Evolutionary conservation across 2,113 vertebrate genomes (phyloP), one percentile per base, ranked within the genome.

Genomic region (Ceyx margarethae): DNA sequence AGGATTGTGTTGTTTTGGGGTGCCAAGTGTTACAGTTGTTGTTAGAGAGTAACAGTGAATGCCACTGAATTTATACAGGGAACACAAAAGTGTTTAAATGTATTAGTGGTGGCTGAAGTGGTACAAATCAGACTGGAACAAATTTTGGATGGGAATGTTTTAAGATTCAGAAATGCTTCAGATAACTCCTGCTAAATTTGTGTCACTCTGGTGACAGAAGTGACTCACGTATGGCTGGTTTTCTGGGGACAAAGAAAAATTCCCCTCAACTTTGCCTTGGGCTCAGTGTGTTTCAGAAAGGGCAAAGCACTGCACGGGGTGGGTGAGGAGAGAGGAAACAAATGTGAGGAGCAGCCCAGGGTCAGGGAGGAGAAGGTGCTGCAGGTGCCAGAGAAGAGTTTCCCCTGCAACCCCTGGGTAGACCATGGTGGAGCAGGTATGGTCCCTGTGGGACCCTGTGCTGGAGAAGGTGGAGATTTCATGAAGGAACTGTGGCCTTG

Each of bases 221-320:
- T 58, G 40, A 54, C n/a, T 71, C 2, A 1, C 33, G 4, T 56
- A 4, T 54, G 20, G 29, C 17, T 92, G 51, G 3, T 61, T 84
- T 91, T 75, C 31, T 54, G 23, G 28, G 28, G 19, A 66, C 2
- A 7, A 76, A 85, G 60, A 84, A 73, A 73, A 57, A 53, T 75
- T 75, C 19, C 7, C 23, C 28, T 78, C 0, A 0, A 16, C 20
- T 88, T 85, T 1, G 2, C n/a, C 16, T 79, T 83, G 29, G 26
- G 40, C 35, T 2, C 1, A 5, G 18, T 8, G 8, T 8, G 2
- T 29, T 51, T 54, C 43, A 28, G 58, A 37, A 54, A 21, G 68
- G 40, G 54, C 19, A 64, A 22, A 54, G 58, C 43, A 7, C 33
- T 40, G 19, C 26, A 5, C 1, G 1, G 12, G 0, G 2, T 37